Evolutionary conservation across 2,888 invertebrate species (phyloP), one percentile per base, ranked within the genome.

Genomic region (Anthophora plumipes): DNA sequence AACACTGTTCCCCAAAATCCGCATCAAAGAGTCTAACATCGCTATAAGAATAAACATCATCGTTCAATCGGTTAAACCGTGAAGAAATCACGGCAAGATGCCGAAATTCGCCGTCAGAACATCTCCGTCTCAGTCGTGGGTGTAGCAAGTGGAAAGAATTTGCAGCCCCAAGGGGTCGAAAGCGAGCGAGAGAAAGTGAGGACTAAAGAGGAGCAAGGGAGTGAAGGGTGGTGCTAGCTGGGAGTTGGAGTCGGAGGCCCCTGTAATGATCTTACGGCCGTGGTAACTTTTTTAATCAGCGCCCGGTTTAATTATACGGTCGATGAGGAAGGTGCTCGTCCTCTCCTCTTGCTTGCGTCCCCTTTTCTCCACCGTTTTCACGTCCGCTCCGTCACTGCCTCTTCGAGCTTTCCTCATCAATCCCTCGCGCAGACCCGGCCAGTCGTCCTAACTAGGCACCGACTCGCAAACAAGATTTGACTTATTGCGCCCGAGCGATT

Each of bases 251-350:
- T 80, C 78, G 85, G 85, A 91, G 89, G 88, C 88, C 87, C 87
- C 89, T 90, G 90, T 92, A 92, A 92, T 92, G 92, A 92, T 92
- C 92, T 93, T 92, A 92, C 91, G 90, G 89, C 87, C 89, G 89
- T 88, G 90, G 92, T 91, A 93, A 93, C 92, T 93, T 93, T 93
- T 93, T 93, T 93, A 93, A 93, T 93, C 92, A 93, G 92, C 92
- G 91, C 91, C 90, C 90, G 90, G 91, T 92, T 92, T 92, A 93
- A 93, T 92, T 92, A 92, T 92, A 92, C 91, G 92, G 89, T 91
- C 92, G 92, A 92, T 92, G 92, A 91, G 91, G 90, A 91, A 92
- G 91, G 90, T 91, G 88, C 90, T 91, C 90, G 80, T 87, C 80
- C 83, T 85, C 81, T 85, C 81, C 85, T 82, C 78, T 81, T 64